A percentile compares a stretch with the other conserved stretches of the same genome.
phyloP scores from a whole-genome alignment of 2,113 vertebrate species.

The Thinocorus orbignyianus region DNA sequence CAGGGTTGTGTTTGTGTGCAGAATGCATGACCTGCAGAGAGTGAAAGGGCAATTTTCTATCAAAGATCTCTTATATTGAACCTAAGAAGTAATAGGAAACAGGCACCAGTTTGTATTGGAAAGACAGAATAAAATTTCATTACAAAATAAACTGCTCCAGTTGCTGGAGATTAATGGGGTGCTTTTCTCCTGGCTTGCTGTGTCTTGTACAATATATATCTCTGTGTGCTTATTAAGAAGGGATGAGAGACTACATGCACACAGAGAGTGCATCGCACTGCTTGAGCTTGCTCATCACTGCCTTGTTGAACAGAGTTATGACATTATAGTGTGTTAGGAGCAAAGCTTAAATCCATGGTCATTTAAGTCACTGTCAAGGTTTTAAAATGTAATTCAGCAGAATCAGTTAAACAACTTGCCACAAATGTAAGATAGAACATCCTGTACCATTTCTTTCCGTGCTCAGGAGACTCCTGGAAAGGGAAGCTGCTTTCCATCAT shows the following conservation, averaged over 20 bases:
- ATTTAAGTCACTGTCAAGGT: conserved; percentile 61
- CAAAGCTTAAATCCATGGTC: conserved; percentile 53
- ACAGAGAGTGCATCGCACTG: not conserved
- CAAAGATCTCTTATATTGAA: not conserved
- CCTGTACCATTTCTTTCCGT: conserved; percentile 1
- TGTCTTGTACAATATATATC: conserved; percentile 43
- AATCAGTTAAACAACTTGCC: conserved; percentile 45
- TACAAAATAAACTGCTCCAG: not conserved
- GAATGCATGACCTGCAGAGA: not conserved
- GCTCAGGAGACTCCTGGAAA: not conserved
- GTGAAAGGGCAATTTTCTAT: conserved; percentile 9
- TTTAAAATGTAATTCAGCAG: conserved; percentile 54
- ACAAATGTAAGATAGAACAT: conserved; percentile 24
- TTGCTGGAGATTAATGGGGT: conserved; percentile 70
- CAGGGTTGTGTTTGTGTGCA: not conserved
- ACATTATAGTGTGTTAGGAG: conserved; percentile 15
- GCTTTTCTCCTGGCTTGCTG: conserved; percentile 35
- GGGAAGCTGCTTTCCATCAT: not conserved
- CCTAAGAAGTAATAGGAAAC: conserved; percentile 17
- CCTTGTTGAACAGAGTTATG: conserved; percentile 42
- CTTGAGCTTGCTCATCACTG: conserved; percentile 44
- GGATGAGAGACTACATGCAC: conserved; percentile 16
- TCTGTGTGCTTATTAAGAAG: conserved; percentile 54
- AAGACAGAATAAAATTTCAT: conserved; percentile 51
- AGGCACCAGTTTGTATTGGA: conserved; percentile 1